Conservation (phyloP, 2,888 invertebrate genomes). For the Drosophila mimetica region DNA sequence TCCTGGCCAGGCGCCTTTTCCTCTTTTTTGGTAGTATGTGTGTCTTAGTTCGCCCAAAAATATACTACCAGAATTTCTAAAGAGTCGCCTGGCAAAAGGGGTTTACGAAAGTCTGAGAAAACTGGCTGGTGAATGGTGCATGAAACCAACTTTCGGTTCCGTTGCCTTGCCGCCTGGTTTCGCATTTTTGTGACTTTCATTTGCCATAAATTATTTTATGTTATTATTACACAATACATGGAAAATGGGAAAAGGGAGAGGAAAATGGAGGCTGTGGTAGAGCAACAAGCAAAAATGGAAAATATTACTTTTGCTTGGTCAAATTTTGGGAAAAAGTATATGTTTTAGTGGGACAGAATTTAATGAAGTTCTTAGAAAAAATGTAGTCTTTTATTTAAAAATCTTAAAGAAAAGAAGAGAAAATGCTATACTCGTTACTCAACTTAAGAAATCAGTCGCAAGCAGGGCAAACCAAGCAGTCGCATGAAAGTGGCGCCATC, state of each 20-base stretch:
- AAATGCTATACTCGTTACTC: too few relatives aligned
- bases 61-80: constrained; percentile 59
- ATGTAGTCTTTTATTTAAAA: neutral
- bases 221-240: constrained; percentile 76
- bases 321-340: neutral
- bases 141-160: constrained; percentile 45
- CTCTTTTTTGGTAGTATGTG: constrained; percentile 27
- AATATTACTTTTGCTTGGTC: neutral
- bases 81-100: constrained; percentile 52
- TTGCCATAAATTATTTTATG: constrained; percentile 79
- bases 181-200: constrained; percentile 79
- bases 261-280: neutral
- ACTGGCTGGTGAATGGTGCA: constrained; percentile 46
- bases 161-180: constrained; percentile 29
- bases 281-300: neutral
- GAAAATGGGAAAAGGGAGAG: constrained; percentile 24
- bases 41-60: constrained; percentile 45
- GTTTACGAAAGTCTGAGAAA: constrained; percentile 9
- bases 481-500: too few relatives aligned
- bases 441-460: too few relatives aligned
- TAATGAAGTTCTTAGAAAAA: neutral
- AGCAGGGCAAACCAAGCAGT: too few relatives aligned
- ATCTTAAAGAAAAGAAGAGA: too few relatives aligned
- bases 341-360: neutral
- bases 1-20: constrained; percentile 44